Conservation (phyloP, 1,140 invertebrate species). For the Drosophila nigrodunni region DNA sequence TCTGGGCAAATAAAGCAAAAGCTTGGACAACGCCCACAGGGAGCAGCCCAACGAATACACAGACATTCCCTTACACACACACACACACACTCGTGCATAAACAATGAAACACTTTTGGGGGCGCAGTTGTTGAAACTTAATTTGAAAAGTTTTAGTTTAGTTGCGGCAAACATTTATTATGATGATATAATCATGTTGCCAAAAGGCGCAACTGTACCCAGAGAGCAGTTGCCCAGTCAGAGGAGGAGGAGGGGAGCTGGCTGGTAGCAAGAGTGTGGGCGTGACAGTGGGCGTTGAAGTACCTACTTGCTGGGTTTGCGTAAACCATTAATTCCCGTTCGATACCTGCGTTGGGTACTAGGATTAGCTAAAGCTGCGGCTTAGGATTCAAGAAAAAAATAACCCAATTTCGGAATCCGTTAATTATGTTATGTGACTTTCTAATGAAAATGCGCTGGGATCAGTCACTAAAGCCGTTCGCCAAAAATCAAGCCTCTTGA, state of each 20-base stretch:
- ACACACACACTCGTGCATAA: slow-evolving; percentile 25
- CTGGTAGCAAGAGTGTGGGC: not conserved
- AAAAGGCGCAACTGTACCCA: slow-evolving; percentile 64
- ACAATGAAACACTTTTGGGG: slow-evolving; percentile 54
- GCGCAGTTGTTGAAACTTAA: slow-evolving; percentile 66
- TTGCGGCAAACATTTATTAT: slow-evolving; percentile 78
- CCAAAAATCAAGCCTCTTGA: slow-evolving; percentile 51
- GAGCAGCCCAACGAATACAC: slow-evolving; percentile 11
- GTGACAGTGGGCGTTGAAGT: not conserved
- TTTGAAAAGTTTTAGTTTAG: slow-evolving; percentile 80
- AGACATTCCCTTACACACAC: not conserved
- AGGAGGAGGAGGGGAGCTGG: not conserved
- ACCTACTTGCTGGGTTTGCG: slow-evolving; percentile 20
- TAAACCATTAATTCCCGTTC: slow-evolving; percentile 5
- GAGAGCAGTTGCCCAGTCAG: not conserved
- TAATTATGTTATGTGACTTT: slow-evolving; percentile 69
- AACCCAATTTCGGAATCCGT: slow-evolving; percentile 31
- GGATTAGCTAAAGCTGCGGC: slow-evolving; percentile 16
- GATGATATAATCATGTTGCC: slow-evolving; percentile 79
- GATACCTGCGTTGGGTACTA: slow-evolving; percentile 47
- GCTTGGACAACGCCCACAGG: slow-evolving; percentile 47
- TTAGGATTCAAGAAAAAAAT: slow-evolving; percentile 56
- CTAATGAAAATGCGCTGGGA: slow-evolving; percentile 64
- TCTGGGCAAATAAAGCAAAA: slow-evolving; percentile 49
- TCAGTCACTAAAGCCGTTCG: slow-evolving; percentile 19